Evolutionary conservation across 2,113 vertebrate genomes (phyloP).

Genomic region (Psilopogon haemacephalus): DNA sequence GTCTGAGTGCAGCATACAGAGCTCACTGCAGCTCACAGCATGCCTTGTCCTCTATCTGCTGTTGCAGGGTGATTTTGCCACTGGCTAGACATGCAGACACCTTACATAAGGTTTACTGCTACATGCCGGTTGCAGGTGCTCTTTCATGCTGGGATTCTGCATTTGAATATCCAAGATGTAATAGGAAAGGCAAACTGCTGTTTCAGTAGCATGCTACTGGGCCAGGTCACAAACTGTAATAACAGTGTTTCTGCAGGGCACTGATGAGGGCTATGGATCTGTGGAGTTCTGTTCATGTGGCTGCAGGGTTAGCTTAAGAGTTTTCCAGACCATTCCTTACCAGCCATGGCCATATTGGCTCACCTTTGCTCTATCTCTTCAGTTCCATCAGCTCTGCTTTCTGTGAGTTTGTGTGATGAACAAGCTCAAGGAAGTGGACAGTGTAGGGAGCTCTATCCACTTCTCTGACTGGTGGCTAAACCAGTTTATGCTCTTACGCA

Average conservation of each 20-base stretch:
- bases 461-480: accelerated
- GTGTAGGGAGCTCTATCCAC: background rate
- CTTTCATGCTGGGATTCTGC: background rate
- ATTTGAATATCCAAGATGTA: background rate
- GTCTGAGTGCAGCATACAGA: background rate
- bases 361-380: background rate
- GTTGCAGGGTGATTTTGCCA: background rate
- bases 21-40: accelerated
- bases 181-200: background rate
- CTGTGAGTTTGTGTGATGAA: background rate
- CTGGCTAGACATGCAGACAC: background rate
- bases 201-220: background rate
- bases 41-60: background rate
- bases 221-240: background rate
- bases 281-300: background rate
- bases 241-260: background rate
- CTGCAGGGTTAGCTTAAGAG: background rate
- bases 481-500: no score
- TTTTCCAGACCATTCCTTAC: background rate
- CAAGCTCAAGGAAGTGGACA: background rate
- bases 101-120: background rate
- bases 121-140: accelerated
- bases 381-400: background rate
- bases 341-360: accelerated
- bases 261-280: accelerated